Conservation (phyloP, 2,113 vertebrate species). For the Bettongia penicillata region DNA sequence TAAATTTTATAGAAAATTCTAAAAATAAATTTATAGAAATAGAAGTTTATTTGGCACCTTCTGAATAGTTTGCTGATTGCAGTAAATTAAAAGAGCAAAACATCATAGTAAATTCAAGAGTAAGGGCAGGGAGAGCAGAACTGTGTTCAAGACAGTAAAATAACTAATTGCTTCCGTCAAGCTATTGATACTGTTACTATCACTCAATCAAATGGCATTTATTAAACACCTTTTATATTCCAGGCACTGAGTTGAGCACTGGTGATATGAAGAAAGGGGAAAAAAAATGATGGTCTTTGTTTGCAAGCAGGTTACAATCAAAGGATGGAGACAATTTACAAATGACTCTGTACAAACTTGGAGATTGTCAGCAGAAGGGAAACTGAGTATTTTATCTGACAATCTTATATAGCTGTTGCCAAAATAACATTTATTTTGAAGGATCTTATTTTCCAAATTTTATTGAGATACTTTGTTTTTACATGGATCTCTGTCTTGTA, state of each 20-base stretch:
- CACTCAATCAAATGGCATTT: not conserved
- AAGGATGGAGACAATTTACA: not conserved
- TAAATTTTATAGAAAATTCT: not conserved
- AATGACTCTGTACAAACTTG: not conserved
- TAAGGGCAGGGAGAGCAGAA: not conserved
- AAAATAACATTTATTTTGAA: not conserved
- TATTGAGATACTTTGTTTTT: not conserved
- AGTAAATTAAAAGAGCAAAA: not conserved
- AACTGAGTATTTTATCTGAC: not conserved
- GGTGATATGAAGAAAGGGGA: not conserved
- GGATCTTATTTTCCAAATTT: not conserved
- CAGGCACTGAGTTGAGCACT: not conserved
- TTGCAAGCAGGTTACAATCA: not conserved
- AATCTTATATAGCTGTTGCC: not conserved
- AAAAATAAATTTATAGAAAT: too few relatives aligned
- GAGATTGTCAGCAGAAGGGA: not conserved
- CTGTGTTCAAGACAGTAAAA: not conserved
- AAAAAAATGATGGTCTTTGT: not conserved
- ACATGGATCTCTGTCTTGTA: not conserved
- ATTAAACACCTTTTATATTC: not conserved
- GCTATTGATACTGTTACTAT: not conserved
- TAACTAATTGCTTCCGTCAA: not conserved
- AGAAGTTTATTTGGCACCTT: not conserved
- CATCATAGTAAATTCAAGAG: not conserved
- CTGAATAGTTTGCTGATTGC: not conserved